Evolutionary conservation across 2,888 invertebrate genomes (phyloP).

Genomic region (Eurois occulta): DNA sequence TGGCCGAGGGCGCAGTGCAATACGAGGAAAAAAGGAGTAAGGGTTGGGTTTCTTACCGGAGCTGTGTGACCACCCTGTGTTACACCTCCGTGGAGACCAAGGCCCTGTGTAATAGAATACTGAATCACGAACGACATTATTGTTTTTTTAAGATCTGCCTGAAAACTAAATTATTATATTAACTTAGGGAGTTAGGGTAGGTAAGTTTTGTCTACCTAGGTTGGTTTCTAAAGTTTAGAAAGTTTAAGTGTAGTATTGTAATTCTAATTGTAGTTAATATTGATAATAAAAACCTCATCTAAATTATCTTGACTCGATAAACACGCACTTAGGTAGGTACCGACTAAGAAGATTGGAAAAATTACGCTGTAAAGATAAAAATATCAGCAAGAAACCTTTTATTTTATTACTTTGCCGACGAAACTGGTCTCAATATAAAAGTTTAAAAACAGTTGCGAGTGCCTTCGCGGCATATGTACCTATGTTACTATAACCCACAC

Average conservation of each 20-base stretch:
- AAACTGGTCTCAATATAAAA: slow-evolving; percentile 28
- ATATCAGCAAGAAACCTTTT: slow-evolving; percentile 11
- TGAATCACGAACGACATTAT: slow-evolving; percentile 1
- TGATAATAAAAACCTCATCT: background rate
- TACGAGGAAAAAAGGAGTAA: slow-evolving; percentile 71
- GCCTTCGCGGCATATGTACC: slow-evolving; percentile 38
- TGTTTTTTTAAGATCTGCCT: slow-evolving; percentile 1
- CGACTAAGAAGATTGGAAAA: slow-evolving; percentile 17
- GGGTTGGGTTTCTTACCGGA: slow-evolving; percentile 74
- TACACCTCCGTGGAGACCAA: slow-evolving; percentile 49
- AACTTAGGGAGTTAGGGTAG: background rate
- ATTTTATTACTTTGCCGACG: slow-evolving; percentile 42
- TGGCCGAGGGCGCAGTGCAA: slow-evolving; percentile 63
- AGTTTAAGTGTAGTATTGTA: no score
- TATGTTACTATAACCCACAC: slow-evolving; percentile 50
- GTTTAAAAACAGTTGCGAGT: slow-evolving; percentile 53
- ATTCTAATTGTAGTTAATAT: background rate
- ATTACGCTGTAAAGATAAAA: slow-evolving; percentile 18
- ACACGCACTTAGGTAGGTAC: slow-evolving; percentile 21
- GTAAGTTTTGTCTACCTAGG: background rate
- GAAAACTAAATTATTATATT: slow-evolving; percentile 8
- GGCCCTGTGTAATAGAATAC: slow-evolving; percentile 57
- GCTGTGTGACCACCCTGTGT: slow-evolving; percentile 69
- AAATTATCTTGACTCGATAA: slow-evolving; percentile 21
- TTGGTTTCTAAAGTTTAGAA: background rate